Evolutionary conservation across 2,797 vertebrate genomes (phyloP), one percentile per base, ranked within the genome.

Genomic region (Acipenser transmontanus): DNA sequence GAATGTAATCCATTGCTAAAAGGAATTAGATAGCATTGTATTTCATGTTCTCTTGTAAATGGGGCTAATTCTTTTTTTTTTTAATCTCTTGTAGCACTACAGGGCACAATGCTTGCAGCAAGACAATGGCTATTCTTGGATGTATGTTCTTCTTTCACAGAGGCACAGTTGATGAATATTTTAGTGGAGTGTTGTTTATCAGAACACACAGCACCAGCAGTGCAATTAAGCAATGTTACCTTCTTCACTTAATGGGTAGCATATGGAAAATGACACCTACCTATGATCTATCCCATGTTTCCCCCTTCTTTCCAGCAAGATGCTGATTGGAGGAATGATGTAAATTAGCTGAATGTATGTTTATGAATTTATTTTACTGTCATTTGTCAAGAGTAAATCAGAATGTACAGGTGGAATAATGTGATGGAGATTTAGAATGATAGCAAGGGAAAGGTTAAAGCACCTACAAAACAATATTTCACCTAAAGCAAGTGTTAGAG

Each of bases 291-390:
- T 77, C 78, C 81, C 82, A 77, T 82, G 78, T 79, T 80, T 84
- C 78, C 80, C 82, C 73, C 79, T 81, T 75, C 82, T 81, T 79
- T 81, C 81, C 82, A 82, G 79, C 81, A 84, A 82, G 78, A 81
- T 80, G 79, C 82, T 82, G 77, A 81, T 66, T 81, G 79, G 75
- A 84, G 80, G 78, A 84, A 84, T 77, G 77, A 79, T 59, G 12
- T 74, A 81, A 76, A 78, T 84, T 81, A 84, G 78, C 78, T 81
- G 80, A 47, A 52, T 72, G 74, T 76, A 74, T 77, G 76, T 76
- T 77, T 72, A 63, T 67, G 69, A 74, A 4, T 74, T 34, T 34
- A 34, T 34, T 34, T 34, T 34, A 34, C 34, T 34, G 75, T 78
- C 1, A 7, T 63, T 73, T 81, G 65, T 73, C 73, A 52, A 34